Base-by-base conservation (phyloP, 2,113 vertebrate species). In the Castor canadensis region DNA sequence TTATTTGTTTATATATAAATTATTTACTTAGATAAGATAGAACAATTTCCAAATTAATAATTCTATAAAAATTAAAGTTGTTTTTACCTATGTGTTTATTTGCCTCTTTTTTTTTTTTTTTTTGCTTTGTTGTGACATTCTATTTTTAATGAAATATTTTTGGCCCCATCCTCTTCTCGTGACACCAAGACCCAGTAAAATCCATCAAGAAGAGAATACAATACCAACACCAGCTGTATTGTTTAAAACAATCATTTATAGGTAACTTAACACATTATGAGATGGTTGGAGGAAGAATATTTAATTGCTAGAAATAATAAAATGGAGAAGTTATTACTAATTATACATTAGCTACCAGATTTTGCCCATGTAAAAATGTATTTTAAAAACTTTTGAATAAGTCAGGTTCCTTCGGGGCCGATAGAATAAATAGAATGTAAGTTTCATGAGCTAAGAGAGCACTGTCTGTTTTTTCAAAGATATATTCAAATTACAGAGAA, bases 331-430 rank as follows among this genome's bases (percentile, higher is more conserved):
- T 81, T 66, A 30, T 52, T 85, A 60, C 35, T 15, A 88, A 66
- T 79, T 80, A 91, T 3, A 64, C 2, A 77, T 72, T 52, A 80
- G 62, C 24, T 85, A 67, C 73, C 35, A 62, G 24, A 45, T 54
- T 71, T 93, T 95, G 40, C 19, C 75, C 67, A 67, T 86, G 38
- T 84, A 94, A 81, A 92, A 40, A 38, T 67, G 11, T 38, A 71
- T 80, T 93, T 87, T 28, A 89, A 87, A 80, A 32, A 12, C 8
- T 83, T 76, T 83, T 89, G 67, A 96, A 80, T 86, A 95, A 95
- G 38, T 72, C 40, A 28, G 45, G 11, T 54, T 62, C 16, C 38
- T 67, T 52, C 62, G 22, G 9, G 85, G 10, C 28, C 76, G 89
- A 69, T 86, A 52, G 91, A 91, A 85, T 56, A 28, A 85, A 62